Base-by-base conservation (phyloP, 35 echinoderm and acorn worm genomes). In the Patiria miniata region DNA sequence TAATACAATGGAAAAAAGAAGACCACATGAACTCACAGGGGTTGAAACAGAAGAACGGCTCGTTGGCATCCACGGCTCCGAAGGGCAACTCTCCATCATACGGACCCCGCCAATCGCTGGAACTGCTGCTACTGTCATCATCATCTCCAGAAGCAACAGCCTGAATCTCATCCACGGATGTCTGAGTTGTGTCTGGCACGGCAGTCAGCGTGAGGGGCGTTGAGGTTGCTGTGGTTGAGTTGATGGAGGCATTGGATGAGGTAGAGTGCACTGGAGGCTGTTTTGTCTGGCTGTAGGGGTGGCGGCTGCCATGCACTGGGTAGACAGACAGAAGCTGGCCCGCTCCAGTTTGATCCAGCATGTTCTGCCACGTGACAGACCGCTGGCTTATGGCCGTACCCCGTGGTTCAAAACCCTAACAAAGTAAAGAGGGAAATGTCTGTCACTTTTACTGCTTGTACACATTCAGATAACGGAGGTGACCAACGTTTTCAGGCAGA, bases 361-460 rank as follows among this genome's bases (percentile, higher is more conserved):
- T 83, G 78, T 95, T 92, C 16, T 80, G 77, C 92, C 92, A 99
- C 22, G 85, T 85, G 53, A 90, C 78, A 2, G 90, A 86, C 9
- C 96, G 89, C 52, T 89, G 54, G 39, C 93, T 92, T 76, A 99
- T 99, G 56, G 32, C 61, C 10, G 96, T 99, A 22, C 93, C 90
- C 39, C 96, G 87, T 83, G 96, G 93, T 80, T 99, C 96, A 90
- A 99, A 99, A 56, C 96, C 96, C 96, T 99, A 18, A 34, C 39
- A 29, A 54, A 68, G 44, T 39, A 79, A 52, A 39, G 78, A 55
- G 38, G 39, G 51, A 84, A 78, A 85, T 76, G 10, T 17, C 73
- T 77, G 52, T 5, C 7, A 15, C 7, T 4, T 83, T 44, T 36
- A 12, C 56, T 19, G 53, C 19, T n/a, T 56, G 39, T 83, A 52